phyloP scores from a whole-genome alignment of 1,140 invertebrate species.

The Drosophila busckii region DNA sequence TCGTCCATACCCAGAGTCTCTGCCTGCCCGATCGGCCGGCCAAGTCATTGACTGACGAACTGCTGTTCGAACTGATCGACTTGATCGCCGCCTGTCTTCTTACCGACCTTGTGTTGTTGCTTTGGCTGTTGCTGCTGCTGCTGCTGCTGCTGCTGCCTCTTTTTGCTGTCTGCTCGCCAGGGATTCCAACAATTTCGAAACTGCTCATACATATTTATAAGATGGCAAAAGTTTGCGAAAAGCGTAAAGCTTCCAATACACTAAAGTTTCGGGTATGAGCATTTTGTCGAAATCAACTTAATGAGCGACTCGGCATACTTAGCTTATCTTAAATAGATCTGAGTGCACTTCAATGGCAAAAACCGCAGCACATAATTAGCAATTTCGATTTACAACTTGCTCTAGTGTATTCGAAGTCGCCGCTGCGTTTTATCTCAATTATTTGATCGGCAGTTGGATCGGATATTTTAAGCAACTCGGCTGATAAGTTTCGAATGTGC shows the following conservation, averaged over 20 bases:
- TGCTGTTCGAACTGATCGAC: conserved; percentile 42
- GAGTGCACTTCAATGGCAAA: too few relatives aligned
- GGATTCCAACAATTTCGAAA: conserved; percentile 77
- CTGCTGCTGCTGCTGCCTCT: too few relatives aligned
- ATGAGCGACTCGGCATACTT: too few relatives aligned
- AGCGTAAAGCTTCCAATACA: conserved; percentile 59
- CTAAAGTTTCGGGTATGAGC: conserved; percentile 41
- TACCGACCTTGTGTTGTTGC: conserved; percentile 61
- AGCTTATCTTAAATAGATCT: too few relatives aligned
- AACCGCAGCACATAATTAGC: too few relatives aligned
- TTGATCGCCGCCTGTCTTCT: conserved; percentile 53
- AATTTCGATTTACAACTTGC: too few relatives aligned
- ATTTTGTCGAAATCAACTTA: too few relatives aligned
- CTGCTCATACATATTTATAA: conserved; percentile 79
- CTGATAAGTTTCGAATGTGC: too few relatives aligned
- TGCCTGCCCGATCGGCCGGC: background rate
- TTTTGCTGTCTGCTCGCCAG: conserved; percentile 51
- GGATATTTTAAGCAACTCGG: too few relatives aligned
- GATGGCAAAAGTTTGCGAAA: conserved; percentile 62
- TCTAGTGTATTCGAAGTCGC: too few relatives aligned
- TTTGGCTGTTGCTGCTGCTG: conserved; percentile 36
- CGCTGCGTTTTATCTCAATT: conserved; percentile 75
- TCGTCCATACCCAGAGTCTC: conserved; percentile 25
- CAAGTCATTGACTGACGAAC: conserved; percentile 48
- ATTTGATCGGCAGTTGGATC: conserved; percentile 49